phyloP scores from a whole-genome alignment of 2,888 invertebrate genomes.

The Siphlonurus alternatus region DNA sequence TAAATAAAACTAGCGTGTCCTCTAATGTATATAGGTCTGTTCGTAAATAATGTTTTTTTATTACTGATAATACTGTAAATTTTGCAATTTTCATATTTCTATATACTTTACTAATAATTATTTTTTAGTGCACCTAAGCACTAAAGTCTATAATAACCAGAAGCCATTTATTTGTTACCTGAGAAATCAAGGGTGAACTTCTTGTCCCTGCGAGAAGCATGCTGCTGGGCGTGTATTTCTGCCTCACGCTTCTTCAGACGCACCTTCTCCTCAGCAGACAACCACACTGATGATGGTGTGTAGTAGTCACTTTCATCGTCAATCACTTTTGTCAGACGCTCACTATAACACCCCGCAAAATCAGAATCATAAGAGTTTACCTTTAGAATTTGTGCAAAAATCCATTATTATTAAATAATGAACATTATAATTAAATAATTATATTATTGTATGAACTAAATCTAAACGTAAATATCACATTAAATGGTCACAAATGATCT shows the following conservation, averaged over 20 bases:
- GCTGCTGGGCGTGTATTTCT: slow-evolving; percentile 46
- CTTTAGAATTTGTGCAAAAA: too few species aligned
- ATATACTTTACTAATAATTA: too few species aligned
- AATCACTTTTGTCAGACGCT: slow-evolving; percentile 57
- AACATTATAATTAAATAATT: slow-evolving; percentile 1
- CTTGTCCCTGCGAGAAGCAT: slow-evolving; percentile 44
- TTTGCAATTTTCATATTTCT: too few species aligned
- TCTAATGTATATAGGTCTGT: too few species aligned
- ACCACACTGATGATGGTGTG: slow-evolving; percentile 65
- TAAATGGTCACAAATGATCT: too few species aligned
- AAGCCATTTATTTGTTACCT: slow-evolving; percentile 32
- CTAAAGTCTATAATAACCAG: too few species aligned
- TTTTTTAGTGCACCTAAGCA: too few species aligned
- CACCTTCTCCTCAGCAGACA: slow-evolving; percentile 50
- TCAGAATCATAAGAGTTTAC: neutral
- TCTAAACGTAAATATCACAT: neutral
- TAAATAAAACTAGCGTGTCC: too few species aligned
- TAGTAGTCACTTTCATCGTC: slow-evolving; percentile 95
- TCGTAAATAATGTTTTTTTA: too few species aligned
- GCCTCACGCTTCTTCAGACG: slow-evolving; percentile 47
- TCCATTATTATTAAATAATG: too few species aligned
- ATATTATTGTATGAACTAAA: neutral
- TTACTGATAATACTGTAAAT: too few species aligned
- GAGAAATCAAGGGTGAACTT: slow-evolving; percentile 66
- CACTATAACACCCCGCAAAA: slow-evolving; percentile 31